Percentiles rank a stretch among this genome's conserved stretches.
These are phyloP conservation scores for Heliothis subflexa DNA, from an alignment of 1,140 invertebrate species.

Conservation along the genomic window DNA sequence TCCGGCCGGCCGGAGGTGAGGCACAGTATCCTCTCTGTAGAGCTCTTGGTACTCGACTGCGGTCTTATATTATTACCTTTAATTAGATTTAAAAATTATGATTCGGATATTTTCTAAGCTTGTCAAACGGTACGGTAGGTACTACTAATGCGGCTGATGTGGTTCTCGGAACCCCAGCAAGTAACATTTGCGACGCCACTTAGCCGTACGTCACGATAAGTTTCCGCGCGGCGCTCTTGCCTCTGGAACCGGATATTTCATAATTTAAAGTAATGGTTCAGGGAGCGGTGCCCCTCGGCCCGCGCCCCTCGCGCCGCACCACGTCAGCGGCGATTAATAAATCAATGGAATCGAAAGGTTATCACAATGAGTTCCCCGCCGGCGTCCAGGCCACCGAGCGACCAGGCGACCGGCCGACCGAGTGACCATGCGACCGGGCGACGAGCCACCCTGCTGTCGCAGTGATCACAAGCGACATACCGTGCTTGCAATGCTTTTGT, in stretches of 20 bases:
- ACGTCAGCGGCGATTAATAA: slow-evolving; percentile 5
- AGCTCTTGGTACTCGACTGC: no score
- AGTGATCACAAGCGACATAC: no score
- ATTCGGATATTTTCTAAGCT: no score
- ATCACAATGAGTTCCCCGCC: background rate
- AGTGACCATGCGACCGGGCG: background rate
- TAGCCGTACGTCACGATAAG: no score
- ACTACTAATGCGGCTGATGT: no score
- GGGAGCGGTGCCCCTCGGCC: background rate
- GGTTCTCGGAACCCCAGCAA: background rate
- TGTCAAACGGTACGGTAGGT: no score
- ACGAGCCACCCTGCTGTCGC: background rate
- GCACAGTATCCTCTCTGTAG: no score
- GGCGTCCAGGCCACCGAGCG: background rate
- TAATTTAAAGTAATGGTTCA: slow-evolving; percentile 4
- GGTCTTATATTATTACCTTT: no score
- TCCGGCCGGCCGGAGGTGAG: no score
- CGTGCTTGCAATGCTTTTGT: no score
- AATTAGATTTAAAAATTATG: no score
- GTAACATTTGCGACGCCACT: background rate
- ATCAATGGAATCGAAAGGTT: slow-evolving; percentile 29
- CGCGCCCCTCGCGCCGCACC: background rate
- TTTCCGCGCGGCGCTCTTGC: background rate
- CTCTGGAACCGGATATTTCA: slow-evolving; percentile 12
- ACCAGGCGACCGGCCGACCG: background rate